phyloP scores from a whole-genome alignment of 2,113 vertebrate species.

The Grallaria varia region DNA sequence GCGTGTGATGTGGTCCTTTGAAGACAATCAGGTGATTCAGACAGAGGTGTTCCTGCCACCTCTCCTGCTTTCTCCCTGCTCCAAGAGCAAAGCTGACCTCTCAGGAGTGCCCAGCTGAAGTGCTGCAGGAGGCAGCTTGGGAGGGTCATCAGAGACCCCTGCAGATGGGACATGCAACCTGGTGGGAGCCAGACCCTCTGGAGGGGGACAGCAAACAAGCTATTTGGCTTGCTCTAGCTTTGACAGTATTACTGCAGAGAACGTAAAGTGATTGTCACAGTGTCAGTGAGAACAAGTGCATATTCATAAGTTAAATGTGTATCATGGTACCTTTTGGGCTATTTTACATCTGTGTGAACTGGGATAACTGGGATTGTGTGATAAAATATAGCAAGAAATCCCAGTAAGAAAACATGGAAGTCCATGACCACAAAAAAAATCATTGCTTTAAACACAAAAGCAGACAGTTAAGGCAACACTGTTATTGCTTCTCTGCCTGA shows the following conservation, averaged over 20 bases:
- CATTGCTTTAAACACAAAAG: conserved; percentile 15
- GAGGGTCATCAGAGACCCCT: background rate
- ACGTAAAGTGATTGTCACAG: background rate
- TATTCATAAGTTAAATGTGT: background rate
- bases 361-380: background rate
- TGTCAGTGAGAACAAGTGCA: background rate
- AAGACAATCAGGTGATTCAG: background rate
- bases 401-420: background rate
- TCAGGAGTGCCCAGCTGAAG: background rate
- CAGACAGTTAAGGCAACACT: background rate
- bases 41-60: background rate
- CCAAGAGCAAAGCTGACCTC: accelerated
- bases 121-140: background rate
- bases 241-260: background rate
- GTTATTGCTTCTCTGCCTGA: background rate
- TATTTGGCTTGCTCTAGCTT: background rate
- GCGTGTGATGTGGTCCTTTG: background rate
- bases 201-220: background rate
- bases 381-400: background rate
- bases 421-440: background rate
- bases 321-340: background rate
- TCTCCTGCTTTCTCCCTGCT: background rate
- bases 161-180: background rate
- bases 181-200: background rate
- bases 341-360: background rate